Evolutionary conservation across 2,888 invertebrate species (phyloP), one percentile per base, ranked within the genome.

Genomic region (Nysson spinosus): DNA sequence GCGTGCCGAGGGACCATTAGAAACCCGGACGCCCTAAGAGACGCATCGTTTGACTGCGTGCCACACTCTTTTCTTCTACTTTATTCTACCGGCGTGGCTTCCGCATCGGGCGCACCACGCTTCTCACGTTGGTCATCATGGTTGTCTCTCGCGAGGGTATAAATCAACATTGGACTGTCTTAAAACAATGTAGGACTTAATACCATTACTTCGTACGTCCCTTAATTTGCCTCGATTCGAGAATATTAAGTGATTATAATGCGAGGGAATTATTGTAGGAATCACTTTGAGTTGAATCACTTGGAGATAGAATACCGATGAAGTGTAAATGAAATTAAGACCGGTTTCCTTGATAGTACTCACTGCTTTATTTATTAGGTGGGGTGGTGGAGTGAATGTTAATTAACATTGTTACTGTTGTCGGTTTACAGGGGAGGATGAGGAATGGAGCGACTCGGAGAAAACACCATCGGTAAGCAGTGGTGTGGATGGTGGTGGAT

Each of bases 391-490:
- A n/a, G 42, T 42, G 26, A 42, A n/a, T 12, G 24, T 6, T n/a
- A 24, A 42, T 42, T 3, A 22, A 16, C 35, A 11, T 30, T n/a
- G 19, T 12, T 12, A 14, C 39, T 37, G 22, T 7, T 12, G 32
- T 9, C 9, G n/a, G n/a, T n/a, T 82, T 83, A 1, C 77, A 88
- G 88, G 88, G 81, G 87, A 87, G 79, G 88, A 87, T 84, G 87
- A 87, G 70, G 88, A 87, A 80, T 87, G 87, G 87, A 85, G 87
- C 75, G 87, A 87, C 60, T 86, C 87, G 72, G 85, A 84, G 67
- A 87, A 83, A 72, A 84, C 86, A 55, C 86, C 84, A 60, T 86
- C 84, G 81, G 86, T 86, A 75, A 86, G 85, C 81, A 87, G 87
- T 71, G 87, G 86, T 26, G 72, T 85, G 28, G 87, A 87, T 40